Conservation (phyloP, 2,797 vertebrate genomes). For the Petrocephalus sullivani region DNA sequence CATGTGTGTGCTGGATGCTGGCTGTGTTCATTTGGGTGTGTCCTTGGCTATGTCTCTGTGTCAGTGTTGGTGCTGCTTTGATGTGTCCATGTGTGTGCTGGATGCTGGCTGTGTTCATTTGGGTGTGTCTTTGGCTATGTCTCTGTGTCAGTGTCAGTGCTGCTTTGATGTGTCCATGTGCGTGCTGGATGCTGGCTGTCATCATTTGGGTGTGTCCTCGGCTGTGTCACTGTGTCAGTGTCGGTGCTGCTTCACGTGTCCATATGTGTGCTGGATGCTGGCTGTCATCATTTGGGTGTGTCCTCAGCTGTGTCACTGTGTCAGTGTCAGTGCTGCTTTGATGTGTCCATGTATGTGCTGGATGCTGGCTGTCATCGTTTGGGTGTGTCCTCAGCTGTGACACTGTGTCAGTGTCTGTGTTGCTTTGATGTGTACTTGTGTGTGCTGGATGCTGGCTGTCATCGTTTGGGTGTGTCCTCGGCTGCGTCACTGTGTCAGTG, state of each 20-base stretch:
- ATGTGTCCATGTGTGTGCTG: background rate
- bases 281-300: constrained; percentile 4
- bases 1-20: background rate
- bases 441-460: background rate
- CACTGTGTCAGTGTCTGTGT: too few species aligned
- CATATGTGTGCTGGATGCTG: background rate
- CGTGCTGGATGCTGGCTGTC: background rate
- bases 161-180: background rate
- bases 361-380: background rate
- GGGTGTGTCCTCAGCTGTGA: background rate
- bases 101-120: background rate
- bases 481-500: background rate
- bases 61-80: background rate
- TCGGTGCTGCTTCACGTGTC: too few species aligned
- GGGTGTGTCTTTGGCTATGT: background rate
- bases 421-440: background rate
- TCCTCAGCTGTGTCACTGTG: background rate
- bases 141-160: too few species aligned
- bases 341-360: background rate
- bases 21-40: background rate
- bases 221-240: background rate
- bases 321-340: too few species aligned
- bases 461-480: background rate
- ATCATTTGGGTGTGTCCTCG: constrained; percentile 17
- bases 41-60: constrained; percentile 1